These are phyloP conservation scores for Megastigmus dorsalis DNA, from an alignment of 2,888 invertebrate species.

Conservation along the genomic window DNA sequence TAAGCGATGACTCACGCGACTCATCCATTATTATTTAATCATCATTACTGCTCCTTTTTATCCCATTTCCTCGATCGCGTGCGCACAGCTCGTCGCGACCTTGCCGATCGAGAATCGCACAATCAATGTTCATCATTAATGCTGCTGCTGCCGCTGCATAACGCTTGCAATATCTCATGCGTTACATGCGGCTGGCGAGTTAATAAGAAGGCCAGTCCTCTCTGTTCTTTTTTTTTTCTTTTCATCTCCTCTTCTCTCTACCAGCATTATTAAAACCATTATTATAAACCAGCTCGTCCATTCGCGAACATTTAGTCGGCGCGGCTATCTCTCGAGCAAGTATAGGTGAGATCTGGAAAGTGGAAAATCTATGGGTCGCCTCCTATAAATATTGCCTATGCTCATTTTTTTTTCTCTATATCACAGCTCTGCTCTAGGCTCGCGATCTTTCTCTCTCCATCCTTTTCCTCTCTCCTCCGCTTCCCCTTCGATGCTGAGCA, in stretches of 20 bases:
- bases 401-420: constrained; percentile 24
- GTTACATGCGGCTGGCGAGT: constrained; percentile 1
- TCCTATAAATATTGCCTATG: constrained; percentile 30
- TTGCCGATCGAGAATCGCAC: constrained; percentile 19
- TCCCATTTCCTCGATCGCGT: not conserved
- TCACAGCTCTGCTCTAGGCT: too few species aligned
- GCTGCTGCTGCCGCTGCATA: not conserved
- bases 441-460: constrained; percentile 1
- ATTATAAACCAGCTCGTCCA: constrained; percentile 1
- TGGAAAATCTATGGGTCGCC: constrained; percentile 31
- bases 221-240: not conserved
- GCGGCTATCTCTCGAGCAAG: too few species aligned
- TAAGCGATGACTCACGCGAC: not conserved
- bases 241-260: not conserved
- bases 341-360: too few species aligned
- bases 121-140: constrained; percentile 35
- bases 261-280: constrained; percentile 10
- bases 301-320: not conserved
- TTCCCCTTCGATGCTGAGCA: not conserved
- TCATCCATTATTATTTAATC: constrained; percentile 36
- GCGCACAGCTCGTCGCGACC: not conserved
- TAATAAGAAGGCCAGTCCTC: constrained; percentile 28
- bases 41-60: not conserved
- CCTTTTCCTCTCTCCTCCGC: not conserved
- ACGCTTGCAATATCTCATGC: constrained; percentile 17